Base-by-base conservation (phyloP, 2,113 vertebrate species). In the Myotis davidii region DNA sequence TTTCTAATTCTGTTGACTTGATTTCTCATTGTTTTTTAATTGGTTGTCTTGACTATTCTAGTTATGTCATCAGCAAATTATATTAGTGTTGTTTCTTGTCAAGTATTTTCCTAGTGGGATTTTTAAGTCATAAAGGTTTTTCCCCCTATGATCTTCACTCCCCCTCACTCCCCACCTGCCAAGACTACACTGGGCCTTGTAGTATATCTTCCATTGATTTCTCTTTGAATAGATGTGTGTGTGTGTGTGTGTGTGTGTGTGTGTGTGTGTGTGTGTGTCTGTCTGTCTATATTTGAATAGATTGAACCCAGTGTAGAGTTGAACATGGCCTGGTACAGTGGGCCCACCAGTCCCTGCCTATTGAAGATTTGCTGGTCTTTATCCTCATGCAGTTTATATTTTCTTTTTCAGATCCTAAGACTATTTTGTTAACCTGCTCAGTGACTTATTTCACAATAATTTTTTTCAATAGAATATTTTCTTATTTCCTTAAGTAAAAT, bases 1-100 rank as follows among this genome's bases (percentile, higher is more conserved):
- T 90, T 87, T 83, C 72, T 85, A 1, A 45, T 94, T 59, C 21
- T 74, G 13, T 54, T 76, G 61, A 64, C 29, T 69, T 86, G 42
- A 85, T 85, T 90, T 93, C 25, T 92, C 23, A 59, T 18, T 18
- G 20, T 42, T 69, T 92, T 95, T 88, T 73, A 20, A 14, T 84
- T 93, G 16, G 6, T 64, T 73, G 37, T 81, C 34, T 86, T 87
- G 27, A 37, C 65, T 88, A 88, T 48, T 93, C 34, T 87, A 48
- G 6, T 87, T 90, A 32, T 77, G 32, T 65, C 18, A 74, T 69
- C 10, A 78, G 21, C 69, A 88, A n/a, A 77, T 84, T 79, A 65
- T 32, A 48, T 32, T 85, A 54, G 29, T 76, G 12, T 90, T 82
- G 8, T 45, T 56, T 86, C 50, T 83, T 90, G 18, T 87, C 74